Evolutionary conservation across 2,113 vertebrate genomes (phyloP).

Genomic region (Cinclus cinclus): DNA sequence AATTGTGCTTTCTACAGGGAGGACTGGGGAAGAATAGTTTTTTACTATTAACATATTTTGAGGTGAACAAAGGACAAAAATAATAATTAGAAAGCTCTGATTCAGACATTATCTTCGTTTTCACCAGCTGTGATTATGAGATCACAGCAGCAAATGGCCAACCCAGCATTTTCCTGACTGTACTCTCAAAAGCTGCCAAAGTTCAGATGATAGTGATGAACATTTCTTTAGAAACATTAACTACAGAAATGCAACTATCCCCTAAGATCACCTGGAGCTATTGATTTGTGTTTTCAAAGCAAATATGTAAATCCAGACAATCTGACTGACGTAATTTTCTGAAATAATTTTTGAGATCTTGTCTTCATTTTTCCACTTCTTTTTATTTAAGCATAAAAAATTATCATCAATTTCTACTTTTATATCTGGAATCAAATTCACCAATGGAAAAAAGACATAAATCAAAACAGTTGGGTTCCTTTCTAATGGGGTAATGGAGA

Average conservation of each 20-base stretch:
- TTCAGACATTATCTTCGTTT: background rate
- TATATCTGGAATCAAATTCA: background rate
- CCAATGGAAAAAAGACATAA: background rate
- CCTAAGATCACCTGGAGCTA: background rate
- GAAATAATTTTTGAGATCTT: background rate
- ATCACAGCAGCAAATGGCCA: constrained; percentile 26
- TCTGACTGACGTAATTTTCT: background rate
- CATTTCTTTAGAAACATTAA: constrained; percentile 30
- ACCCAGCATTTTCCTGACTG: background rate
- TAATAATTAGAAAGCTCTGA: background rate
- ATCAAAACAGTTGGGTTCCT: background rate
- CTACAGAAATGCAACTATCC: constrained; percentile 25
- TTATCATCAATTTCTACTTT: background rate
- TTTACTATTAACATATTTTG: background rate
- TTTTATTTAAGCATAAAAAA: background rate
- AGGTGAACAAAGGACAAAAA: background rate
- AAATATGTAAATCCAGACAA: background rate
- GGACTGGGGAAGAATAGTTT: background rate
- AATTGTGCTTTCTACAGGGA: background rate
- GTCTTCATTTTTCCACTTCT: background rate
- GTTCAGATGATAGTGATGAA: constrained; percentile 13
- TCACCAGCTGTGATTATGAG: background rate
- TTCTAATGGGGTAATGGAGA: background rate
- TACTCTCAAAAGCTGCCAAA: background rate
- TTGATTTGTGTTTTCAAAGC: background rate